These are phyloP conservation scores for Elaphurus davidianus DNA, from an alignment of 2,113 vertebrate genomes.

Conservation along the genomic window DNA sequence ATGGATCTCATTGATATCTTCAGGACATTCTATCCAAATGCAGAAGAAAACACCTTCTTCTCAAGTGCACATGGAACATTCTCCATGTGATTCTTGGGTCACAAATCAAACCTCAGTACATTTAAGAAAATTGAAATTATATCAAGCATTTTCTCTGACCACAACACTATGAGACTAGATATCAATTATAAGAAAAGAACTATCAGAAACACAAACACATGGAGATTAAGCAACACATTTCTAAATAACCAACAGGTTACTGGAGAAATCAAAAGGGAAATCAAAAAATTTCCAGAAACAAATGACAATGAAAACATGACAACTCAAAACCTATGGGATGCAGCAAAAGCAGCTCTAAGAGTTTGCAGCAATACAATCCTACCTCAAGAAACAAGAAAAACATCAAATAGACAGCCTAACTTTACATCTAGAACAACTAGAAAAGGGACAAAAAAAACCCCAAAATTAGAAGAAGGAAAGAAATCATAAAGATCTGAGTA, in stretches of 20 bases:
- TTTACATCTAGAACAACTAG: not conserved
- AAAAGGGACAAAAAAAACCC: rapidly evolving
- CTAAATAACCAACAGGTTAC: not conserved
- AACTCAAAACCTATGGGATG: not conserved
- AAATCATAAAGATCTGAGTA: not conserved
- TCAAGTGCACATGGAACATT: not conserved
- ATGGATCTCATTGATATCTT: not conserved
- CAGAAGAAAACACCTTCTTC: not conserved
- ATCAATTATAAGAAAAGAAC: not conserved
- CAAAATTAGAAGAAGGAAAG: not conserved
- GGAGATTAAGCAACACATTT: not conserved
- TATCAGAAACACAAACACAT: not conserved
- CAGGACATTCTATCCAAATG: not conserved
- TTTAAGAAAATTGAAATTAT: not conserved
- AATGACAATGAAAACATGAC: not conserved
- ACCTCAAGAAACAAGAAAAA: not conserved
- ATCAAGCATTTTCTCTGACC: not conserved
- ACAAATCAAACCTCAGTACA: not conserved
- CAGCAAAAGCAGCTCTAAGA: not conserved
- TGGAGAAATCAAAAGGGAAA: not conserved
- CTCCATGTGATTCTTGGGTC: not conserved
- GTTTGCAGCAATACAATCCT: not conserved
- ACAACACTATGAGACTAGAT: not conserved
- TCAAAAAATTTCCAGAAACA: not conserved
- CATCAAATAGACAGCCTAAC: not conserved